Conservation (phyloP, 2,888 invertebrate species). For the Phorcus lineatus region DNA sequence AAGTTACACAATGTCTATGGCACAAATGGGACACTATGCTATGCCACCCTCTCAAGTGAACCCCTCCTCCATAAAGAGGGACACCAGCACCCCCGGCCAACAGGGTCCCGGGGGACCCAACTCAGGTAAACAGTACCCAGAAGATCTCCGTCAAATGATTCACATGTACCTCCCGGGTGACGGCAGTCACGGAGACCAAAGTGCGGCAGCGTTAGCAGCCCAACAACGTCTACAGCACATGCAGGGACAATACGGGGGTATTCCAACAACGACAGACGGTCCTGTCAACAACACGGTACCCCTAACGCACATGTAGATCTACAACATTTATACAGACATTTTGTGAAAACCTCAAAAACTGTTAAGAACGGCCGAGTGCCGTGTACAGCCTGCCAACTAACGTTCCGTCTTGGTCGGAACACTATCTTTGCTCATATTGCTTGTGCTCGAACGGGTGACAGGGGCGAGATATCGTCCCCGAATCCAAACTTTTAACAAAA, state of each 20-base stretch:
- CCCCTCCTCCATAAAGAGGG: constrained; percentile 58
- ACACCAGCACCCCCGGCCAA: constrained; percentile 68
- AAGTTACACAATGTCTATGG: constrained; percentile 77
- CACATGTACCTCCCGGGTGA: constrained; percentile 82
- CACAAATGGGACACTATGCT: constrained; percentile 65
- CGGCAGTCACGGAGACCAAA: constrained; percentile 52
- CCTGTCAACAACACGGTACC: constrained; percentile 80
- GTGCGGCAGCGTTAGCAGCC: constrained; percentile 51
- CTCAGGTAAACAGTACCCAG: constrained; percentile 70
- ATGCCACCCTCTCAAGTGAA: constrained; percentile 56
- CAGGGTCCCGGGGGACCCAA: constrained; percentile 75
- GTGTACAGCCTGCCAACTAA: background rate
- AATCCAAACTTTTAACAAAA: constrained; percentile 20
- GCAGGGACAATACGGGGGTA: constrained; percentile 74
- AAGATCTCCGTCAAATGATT: constrained; percentile 84
- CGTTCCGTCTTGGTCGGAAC: background rate
- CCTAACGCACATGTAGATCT: constrained; percentile 81
- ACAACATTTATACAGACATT: constrained; percentile 27
- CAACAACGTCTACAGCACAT: constrained; percentile 61
- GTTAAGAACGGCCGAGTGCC: background rate
- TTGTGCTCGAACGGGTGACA: background rate
- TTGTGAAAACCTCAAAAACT: constrained; percentile 12
- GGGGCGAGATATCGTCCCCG: background rate
- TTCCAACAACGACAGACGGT: constrained; percentile 79
- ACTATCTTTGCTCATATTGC: constrained; percentile 4